A percentile compares a stretch with the other conserved stretches of the same genome.
Conservation (phyloP, 1,140 invertebrate genomes). For the Psilanteris sp. region DNA sequence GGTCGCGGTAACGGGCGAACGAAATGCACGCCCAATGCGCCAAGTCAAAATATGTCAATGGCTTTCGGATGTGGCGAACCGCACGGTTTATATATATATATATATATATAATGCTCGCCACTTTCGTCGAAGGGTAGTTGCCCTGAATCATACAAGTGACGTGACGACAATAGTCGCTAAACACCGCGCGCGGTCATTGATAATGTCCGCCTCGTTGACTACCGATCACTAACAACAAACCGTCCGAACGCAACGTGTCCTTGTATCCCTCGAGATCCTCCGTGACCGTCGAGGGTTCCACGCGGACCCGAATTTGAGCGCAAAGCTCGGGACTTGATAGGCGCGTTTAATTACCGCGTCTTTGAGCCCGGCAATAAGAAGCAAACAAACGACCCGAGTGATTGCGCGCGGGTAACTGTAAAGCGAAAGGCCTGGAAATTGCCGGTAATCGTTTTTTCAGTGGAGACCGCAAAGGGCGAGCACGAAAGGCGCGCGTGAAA, state of each 20-base stretch:
- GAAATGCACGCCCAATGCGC: constrained; percentile 32
- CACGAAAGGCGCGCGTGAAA: constrained; percentile 53
- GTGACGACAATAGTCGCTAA: constrained; percentile 71
- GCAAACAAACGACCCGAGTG: too few relatives aligned
- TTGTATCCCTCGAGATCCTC: too few relatives aligned
- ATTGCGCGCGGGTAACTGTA: too few relatives aligned
- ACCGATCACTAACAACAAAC: too few relatives aligned
- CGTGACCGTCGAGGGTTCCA: too few relatives aligned
- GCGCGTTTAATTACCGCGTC: too few relatives aligned
- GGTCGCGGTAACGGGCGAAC: constrained; percentile 19
- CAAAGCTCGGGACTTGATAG: too few relatives aligned
- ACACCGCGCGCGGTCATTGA: constrained; percentile 17
- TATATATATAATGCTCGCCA: constrained; percentile 41
- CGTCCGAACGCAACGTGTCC: too few relatives aligned
- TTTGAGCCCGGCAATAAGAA: too few relatives aligned
- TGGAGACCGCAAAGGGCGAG: constrained; percentile 42
- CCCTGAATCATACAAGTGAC: constrained; percentile 76
- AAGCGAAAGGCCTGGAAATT: constrained; percentile 33
- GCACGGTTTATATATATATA: too few relatives aligned
- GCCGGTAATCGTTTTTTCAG: constrained; percentile 50
- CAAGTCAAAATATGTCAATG: constrained; percentile 78
- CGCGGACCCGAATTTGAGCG: too few relatives aligned
- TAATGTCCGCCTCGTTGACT: too few relatives aligned
- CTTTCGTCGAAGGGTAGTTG: constrained; percentile 58
- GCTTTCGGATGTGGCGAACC: constrained; percentile 73